Base-by-base conservation (phyloP, 1,140 invertebrate genomes). In the Linepithema humile region DNA sequence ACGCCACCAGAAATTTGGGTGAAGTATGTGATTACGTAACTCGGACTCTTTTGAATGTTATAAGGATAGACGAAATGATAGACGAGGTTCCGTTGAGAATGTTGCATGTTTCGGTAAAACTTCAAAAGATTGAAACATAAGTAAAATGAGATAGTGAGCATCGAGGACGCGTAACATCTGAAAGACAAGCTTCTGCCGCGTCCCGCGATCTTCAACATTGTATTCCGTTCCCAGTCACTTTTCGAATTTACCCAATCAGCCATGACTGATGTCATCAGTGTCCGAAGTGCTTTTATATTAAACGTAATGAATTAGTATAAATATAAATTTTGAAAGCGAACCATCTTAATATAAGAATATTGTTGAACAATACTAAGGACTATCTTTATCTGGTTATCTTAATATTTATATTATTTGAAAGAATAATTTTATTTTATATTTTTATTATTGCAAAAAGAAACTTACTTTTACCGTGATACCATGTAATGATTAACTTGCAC, bases 21-120 rank as follows among this genome's bases (percentile, higher is more conserved):
- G 0, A 89, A 4, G 83, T 93, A 95, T 0, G 94, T 95, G 5
- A 95, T 64, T 84, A 95, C 93, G 75, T 94, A 95, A 0, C 91
- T 91, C 17, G 95, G 94, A 4, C 91, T 93, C 45, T 91, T 91
- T 32, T 90, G 90, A 0, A 89, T 91, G 72, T 95, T 89, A 80
- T 95, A 95, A 2, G 94, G 94, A 69, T 53, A 78, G 6, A 1
- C 0, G 15, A 67, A 78, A 0, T 0, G 20, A 40, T 78, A 78
- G 1, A 78, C 15, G 12, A 78, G 32, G 0, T 6, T 26, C 3
- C 75, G 23, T 38, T 78, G 9, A n/a, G 43, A 1, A 1, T 29
- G 20, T 1, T 40, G 20, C 4, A 67, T 12, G 10, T 15, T 78
- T 29, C 23, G 45, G 40, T 55, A 53, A 0, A 67, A 29, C 5